These are phyloP conservation scores for Otolemur garnettii DNA, from an alignment of 2,113 vertebrate species.

Conservation along the genomic window DNA sequence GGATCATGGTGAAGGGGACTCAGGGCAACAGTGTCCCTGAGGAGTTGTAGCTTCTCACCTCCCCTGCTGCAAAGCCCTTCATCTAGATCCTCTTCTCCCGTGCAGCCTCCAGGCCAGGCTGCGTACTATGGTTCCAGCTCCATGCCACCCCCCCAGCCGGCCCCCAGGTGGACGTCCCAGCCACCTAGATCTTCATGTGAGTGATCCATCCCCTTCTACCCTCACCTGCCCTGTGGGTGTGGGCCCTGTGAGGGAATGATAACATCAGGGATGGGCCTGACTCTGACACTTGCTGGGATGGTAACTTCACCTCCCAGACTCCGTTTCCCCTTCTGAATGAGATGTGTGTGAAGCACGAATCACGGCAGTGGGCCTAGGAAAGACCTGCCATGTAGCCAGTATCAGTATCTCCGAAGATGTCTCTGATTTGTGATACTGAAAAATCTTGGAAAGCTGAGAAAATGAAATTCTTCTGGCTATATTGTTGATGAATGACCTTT, in stretches of 20 bases:
- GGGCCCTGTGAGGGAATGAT: neutral
- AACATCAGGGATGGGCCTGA: neutral
- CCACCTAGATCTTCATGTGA: slow-evolving; percentile 91
- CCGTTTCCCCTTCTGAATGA: slow-evolving; percentile 17
- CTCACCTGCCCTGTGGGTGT: neutral
- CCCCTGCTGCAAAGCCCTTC: neutral
- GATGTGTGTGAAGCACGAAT: neutral
- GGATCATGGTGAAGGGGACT: neutral
- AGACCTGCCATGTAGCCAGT: neutral
- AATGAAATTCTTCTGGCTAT: neutral
- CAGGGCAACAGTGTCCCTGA: neutral
- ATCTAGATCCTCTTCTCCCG: slow-evolving; percentile 43
- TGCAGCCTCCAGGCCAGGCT: slow-evolving; percentile 90
- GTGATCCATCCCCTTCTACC: slow-evolving; percentile 36
- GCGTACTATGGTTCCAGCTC: slow-evolving; percentile 91
- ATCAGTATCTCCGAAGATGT: neutral
- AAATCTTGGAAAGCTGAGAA: neutral
- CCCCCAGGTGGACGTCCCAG: slow-evolving; percentile 92
- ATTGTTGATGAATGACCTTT: neutral
- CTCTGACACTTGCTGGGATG: neutral
- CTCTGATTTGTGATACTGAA: neutral
- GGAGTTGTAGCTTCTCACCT: neutral
- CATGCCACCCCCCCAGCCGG: slow-evolving; percentile 87
- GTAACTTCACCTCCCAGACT: neutral
- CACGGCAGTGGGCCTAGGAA: neutral